Conservation (phyloP, 2,888 invertebrate genomes). For the Metellina segmentata region DNA sequence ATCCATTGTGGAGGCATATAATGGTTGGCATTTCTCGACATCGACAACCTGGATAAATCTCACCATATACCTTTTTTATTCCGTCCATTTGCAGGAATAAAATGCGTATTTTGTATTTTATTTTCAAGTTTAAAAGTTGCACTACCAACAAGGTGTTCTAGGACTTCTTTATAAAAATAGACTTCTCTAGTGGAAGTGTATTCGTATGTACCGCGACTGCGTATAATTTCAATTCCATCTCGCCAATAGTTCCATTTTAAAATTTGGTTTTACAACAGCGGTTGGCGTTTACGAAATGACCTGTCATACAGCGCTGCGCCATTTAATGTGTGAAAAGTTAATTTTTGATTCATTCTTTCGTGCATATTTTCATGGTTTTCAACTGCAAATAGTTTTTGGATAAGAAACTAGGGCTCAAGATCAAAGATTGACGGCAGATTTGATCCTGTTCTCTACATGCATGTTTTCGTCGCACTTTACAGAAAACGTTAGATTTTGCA, state of each 20-base stretch:
- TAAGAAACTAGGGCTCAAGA: constrained; percentile 27
- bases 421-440: background rate
- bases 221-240: constrained; percentile 34
- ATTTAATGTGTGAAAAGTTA: background rate
- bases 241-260: constrained; percentile 19
- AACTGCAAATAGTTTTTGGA: constrained; percentile 24
- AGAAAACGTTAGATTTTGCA: background rate
- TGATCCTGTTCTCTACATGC: background rate
- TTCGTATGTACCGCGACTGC: constrained; percentile 48
- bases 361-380: constrained; percentile 46
- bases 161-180: constrained; percentile 76
- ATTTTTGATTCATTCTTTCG: background rate
- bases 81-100: constrained; percentile 66
- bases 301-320: constrained; percentile 15
- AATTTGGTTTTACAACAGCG: constrained; percentile 28
- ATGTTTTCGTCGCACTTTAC: no score
- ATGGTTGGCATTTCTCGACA: constrained; percentile 69
- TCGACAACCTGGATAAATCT: constrained; percentile 76
- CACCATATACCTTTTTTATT: constrained; percentile 73
- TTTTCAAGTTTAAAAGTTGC: constrained; percentile 76
- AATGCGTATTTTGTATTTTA: constrained; percentile 64
- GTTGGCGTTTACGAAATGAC: constrained; percentile 38
- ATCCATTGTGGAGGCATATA: constrained; percentile 74
- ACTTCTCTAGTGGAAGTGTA: constrained; percentile 77
- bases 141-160: constrained; percentile 77